These are phyloP conservation scores for Mactromeris polynyma DNA, from an alignment of 2,888 invertebrate genomes.

Conservation along the genomic window DNA sequence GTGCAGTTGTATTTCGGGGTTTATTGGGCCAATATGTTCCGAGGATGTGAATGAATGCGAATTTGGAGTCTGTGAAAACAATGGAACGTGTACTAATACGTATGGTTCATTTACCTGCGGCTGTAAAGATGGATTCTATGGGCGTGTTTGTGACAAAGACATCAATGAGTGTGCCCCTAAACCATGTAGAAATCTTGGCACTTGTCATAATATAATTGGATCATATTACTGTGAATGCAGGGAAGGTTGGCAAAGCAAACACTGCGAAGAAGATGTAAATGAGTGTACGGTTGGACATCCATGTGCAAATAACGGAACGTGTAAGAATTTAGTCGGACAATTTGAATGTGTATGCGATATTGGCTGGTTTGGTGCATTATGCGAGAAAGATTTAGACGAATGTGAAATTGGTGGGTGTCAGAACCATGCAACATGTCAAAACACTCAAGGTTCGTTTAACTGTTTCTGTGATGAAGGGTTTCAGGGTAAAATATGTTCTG, in stretches of 20 bases:
- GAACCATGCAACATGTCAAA: slow-evolving; percentile 28
- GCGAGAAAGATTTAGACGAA: slow-evolving; percentile 44
- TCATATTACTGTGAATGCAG: slow-evolving; percentile 60
- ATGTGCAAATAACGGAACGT: slow-evolving; percentile 36
- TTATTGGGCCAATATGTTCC: slow-evolving; percentile 30
- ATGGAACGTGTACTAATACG: slow-evolving; percentile 40
- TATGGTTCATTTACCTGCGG: slow-evolving; percentile 38
- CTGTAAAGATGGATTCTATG: slow-evolving; percentile 31
- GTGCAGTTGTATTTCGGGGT: slow-evolving; percentile 31
- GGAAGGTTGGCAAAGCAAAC: slow-evolving; percentile 60
- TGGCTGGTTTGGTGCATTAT: slow-evolving; percentile 38
- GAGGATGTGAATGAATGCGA: slow-evolving; percentile 50
- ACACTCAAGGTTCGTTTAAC: slow-evolving; percentile 31
- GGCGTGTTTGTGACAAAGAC: slow-evolving; percentile 46
- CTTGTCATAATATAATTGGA: slow-evolving; percentile 64
- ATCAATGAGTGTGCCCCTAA: slow-evolving; percentile 67
- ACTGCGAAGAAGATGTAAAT: slow-evolving; percentile 50
- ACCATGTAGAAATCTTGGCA: slow-evolving; percentile 70
- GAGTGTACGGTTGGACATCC: slow-evolving; percentile 51
- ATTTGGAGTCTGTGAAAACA: slow-evolving; percentile 23
- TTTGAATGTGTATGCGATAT: slow-evolving; percentile 31
- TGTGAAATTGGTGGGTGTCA: slow-evolving; percentile 28
- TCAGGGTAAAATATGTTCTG: slow-evolving; percentile 29
- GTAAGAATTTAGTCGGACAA: slow-evolving; percentile 37
- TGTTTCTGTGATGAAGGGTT: slow-evolving; percentile 49